These are phyloP conservation scores for Hyles euphorbiae DNA, from an alignment of 1,140 invertebrate genomes.

Conservation along the genomic window DNA sequence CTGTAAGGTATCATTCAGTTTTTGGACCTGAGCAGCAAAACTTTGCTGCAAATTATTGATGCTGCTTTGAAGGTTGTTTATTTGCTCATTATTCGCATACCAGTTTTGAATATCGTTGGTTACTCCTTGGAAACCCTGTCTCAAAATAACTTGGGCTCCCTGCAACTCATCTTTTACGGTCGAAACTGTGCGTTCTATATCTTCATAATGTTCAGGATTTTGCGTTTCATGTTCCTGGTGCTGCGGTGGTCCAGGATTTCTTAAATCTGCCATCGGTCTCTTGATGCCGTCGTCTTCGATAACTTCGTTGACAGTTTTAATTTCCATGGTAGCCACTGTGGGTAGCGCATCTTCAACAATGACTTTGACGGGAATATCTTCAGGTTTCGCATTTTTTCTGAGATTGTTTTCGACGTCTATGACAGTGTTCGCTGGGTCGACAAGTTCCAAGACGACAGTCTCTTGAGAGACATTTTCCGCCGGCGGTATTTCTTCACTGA, in stretches of 20 bases:
- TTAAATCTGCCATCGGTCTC: conserved; percentile 45
- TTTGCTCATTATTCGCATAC: conserved; percentile 36
- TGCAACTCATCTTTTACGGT: conserved; percentile 41
- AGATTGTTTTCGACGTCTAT: conserved; percentile 45
- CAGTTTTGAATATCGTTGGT: conserved; percentile 43
- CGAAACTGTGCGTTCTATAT: conserved; percentile 32
- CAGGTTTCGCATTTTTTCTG: conserved; percentile 20
- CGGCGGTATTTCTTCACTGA: conserved; percentile 30
- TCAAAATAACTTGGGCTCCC: conserved; percentile 39
- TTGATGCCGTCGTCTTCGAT: conserved; percentile 24
- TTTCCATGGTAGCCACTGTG: conserved; percentile 27
- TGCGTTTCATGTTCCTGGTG: conserved; percentile 62
- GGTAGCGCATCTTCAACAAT: conserved; percentile 31
- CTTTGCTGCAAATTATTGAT: conserved; percentile 39
- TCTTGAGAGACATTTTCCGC: conserved; percentile 37
- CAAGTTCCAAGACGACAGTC: conserved; percentile 21
- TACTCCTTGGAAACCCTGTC: conserved; percentile 38
- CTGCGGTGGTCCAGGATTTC: conserved; percentile 54
- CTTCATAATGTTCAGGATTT: conserved; percentile 43
- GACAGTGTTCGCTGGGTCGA: conserved; percentile 28
- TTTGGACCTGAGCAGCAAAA: conserved; percentile 40
- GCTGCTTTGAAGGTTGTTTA: conserved; percentile 37
- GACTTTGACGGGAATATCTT: conserved; percentile 44
- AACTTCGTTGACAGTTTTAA: conserved; percentile 5
- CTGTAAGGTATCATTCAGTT: conserved; percentile 45